Percentiles rank a stretch among this genome's conserved stretches.
These are phyloP conservation scores for Agonum fuliginosum DNA, from an alignment of 2,888 invertebrate species.

Conservation along the genomic window DNA sequence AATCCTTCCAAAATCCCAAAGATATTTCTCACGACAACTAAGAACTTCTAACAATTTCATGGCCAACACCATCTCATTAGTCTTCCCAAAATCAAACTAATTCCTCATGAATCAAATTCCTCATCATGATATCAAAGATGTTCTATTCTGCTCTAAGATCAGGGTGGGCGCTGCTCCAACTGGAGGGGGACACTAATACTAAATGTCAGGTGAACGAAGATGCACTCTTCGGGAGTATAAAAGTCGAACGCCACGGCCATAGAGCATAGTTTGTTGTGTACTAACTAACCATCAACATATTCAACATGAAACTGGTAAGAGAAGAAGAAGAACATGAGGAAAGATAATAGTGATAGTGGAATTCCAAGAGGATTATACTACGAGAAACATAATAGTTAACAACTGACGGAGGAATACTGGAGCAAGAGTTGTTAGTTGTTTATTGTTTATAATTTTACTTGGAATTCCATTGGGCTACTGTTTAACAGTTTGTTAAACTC, in stretches of 20 bases:
- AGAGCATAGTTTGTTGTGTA: slow-evolving; percentile 49
- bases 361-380: neutral
- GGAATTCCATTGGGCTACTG: too few species aligned
- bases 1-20: too few species aligned
- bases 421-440: neutral
- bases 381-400: neutral
- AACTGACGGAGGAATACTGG: neutral
- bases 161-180: slow-evolving; percentile 39
- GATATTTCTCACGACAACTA: too few species aligned
- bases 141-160: slow-evolving; percentile 9
- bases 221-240: slow-evolving; percentile 46
- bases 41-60: too few species aligned
- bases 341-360: neutral
- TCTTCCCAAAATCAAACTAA: too few species aligned
- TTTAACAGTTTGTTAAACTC: too few species aligned
- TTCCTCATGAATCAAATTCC: slow-evolving; percentile 3
- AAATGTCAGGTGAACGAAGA: slow-evolving; percentile 58
- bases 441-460: too few species aligned
- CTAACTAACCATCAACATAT: slow-evolving; percentile 41
- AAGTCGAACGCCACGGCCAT: slow-evolving; percentile 1
- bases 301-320: slow-evolving; percentile 59
- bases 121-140: neutral
- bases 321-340: neutral
- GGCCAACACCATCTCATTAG: too few species aligned
- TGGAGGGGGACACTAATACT: slow-evolving; percentile 16